Evolutionary conservation across 2,888 invertebrate species (phyloP), one percentile per base, ranked within the genome.

Genomic region (Reticulitermes lucifugus): DNA sequence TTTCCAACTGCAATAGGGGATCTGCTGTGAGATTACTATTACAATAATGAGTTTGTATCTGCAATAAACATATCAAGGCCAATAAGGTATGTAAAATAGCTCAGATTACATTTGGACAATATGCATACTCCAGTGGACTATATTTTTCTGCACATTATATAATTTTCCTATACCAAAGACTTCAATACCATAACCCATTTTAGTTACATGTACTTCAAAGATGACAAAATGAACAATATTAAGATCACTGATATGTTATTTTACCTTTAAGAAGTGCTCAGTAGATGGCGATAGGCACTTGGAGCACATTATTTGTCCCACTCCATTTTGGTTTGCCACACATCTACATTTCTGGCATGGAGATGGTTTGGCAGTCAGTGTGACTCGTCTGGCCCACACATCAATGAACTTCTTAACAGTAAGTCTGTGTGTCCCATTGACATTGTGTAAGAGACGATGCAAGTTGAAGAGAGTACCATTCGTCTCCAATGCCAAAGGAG

Each of bases 261-360:
- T 84, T 79, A 87, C 89, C 81, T 89, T 88, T 80, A 89, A 87
- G 86, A 89, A 88, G 79, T 87, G 88, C 83, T 88, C 88, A n/a
- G 89, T 85, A 59, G 88, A 88, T 18, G 89, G 89, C 10, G 89
- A 89, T 0, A 90, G 88, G 85, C 90, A 90, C 51, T 88, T 88
- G 77, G 89, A 88, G 88, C 92, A 92, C 83, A 89, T 88, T 46
- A 90, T 87, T 55, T 88, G 88, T 0, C 91, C 91, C 1, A 89
- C 88, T 29, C 91, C 91, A 85, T 89, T 88, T n/a, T 88, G 88
- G 85, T 91, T 91, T 4, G 90, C 88, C 0, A 90, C 89, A 88
- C 92, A 92, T 75, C 89, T 90, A 88, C 92, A 92, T 21, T 89
- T 88, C 88, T 91, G 92, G 87, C 92, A 92, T n/a, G 87, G 87